Percentiles rank a stretch among this genome's conserved stretches.
Evolutionary conservation across 2,888 invertebrate genomes (phyloP).

Genomic region (Pharmacophagus antenor): DNA sequence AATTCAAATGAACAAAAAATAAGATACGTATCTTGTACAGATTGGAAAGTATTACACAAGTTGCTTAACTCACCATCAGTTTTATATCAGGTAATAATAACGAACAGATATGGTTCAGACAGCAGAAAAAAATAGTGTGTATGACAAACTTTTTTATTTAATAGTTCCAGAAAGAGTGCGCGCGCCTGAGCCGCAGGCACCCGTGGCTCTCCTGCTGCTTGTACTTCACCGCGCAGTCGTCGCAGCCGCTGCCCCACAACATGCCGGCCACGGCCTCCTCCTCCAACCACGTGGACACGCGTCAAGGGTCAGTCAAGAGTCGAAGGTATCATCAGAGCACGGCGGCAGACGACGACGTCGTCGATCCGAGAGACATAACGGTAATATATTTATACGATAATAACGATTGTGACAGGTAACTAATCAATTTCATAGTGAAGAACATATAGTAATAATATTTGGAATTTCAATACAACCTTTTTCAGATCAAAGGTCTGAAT

Average conservation of each 20-base stretch:
- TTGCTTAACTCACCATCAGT: too few species aligned
- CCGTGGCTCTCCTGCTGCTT: constrained; percentile 73
- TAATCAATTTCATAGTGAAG: too few species aligned
- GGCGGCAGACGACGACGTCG: constrained; percentile 54
- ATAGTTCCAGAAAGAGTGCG: constrained; percentile 75
- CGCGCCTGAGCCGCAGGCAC: constrained; percentile 64
- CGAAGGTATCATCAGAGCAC: constrained; percentile 65
- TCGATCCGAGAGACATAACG: constrained; percentile 69
- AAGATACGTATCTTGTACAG: too few species aligned
- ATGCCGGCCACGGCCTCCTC: constrained; percentile 50
- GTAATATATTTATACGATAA: constrained; percentile 47
- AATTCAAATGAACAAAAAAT: too few species aligned
- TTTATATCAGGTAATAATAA: too few species aligned
- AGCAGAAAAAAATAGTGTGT: neutral
- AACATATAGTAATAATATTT: too few species aligned
- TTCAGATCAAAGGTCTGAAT: too few species aligned
- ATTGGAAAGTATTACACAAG: too few species aligned
- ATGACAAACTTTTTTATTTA: neutral
- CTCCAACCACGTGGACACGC: constrained; percentile 62
- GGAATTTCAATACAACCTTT: too few species aligned
- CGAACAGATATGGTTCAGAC: too few species aligned
- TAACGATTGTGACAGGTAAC: too few species aligned
- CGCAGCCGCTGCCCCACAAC: constrained; percentile 44
- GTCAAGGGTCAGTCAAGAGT: constrained; percentile 64
- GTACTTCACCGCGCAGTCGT: constrained; percentile 52